Conservation (phyloP, 2,888 invertebrate genomes). For the Pristionchus maxplancki region DNA sequence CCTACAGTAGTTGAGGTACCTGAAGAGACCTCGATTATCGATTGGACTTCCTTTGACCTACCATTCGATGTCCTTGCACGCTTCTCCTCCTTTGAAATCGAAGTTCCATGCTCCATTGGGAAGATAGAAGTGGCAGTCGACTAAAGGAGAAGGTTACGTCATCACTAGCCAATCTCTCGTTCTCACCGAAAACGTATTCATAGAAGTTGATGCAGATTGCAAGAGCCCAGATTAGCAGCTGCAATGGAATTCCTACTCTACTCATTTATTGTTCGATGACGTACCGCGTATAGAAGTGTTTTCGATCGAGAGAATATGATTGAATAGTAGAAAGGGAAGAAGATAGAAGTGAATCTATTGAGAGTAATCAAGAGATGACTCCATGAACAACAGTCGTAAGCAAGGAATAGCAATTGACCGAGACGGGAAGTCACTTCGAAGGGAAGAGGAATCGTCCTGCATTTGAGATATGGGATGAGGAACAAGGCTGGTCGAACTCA, state of each 20-base stretch:
- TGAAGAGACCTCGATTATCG: neutral
- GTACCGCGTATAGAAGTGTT: neutral
- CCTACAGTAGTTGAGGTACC: constrained; percentile 49
- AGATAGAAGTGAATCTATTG: constrained; percentile 48
- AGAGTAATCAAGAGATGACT: constrained; percentile 30
- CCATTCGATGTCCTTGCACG: constrained; percentile 45
- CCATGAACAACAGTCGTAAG: constrained; percentile 49
- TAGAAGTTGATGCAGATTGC: constrained; percentile 49
- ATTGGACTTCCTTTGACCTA: neutral
- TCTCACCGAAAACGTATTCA: constrained; percentile 45
- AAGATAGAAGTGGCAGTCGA: constrained; percentile 36
- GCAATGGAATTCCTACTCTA: neutral
- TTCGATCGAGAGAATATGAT: neutral
- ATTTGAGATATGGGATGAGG: neutral
- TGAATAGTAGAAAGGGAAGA: constrained; percentile 12
- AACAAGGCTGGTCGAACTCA: neutral
- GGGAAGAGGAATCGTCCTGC: constrained; percentile 15
- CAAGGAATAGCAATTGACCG: constrained; percentile 39
- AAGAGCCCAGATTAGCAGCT: constrained; percentile 29
- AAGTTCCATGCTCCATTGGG: constrained; percentile 29
- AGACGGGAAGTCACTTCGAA: constrained; percentile 35
- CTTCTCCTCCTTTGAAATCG: constrained; percentile 43
- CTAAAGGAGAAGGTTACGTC: neutral
- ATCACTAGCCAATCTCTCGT: neutral
- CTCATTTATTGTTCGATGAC: no score